Base-by-base conservation (phyloP, 2,888 invertebrate genomes). In the Nycteola revayana region DNA sequence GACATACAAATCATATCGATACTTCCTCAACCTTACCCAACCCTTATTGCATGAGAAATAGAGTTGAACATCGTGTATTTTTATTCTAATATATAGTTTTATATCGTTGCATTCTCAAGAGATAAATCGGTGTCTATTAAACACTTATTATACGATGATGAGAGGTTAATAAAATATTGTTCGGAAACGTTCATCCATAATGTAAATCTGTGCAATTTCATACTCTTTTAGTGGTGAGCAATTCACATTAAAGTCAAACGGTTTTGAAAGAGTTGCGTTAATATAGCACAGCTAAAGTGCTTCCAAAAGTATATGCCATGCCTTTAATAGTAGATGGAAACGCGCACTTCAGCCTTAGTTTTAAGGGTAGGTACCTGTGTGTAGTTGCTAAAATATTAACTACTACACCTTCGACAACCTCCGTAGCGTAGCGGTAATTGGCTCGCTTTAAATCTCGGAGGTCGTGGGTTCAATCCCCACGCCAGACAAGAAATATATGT, bases 81-180 rank as follows among this genome's bases (percentile, higher is more conserved):
- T 28, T 14, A 26, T 22, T 27, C 10, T 25, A n/a, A 1, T 1
- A 7, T 22, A 10, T 4, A 8, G 38, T 32, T 45, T 22, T 10
- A 9, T 40, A 25, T 30, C 36, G 37, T 59, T 44, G 65, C 61
- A 42, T 53, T 58, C 56, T 42, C 44, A 36, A 36, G 55, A 75
- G 75, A 84, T 82, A 82, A 80, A 84, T 84, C 69, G 76, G 67
- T 79, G 76, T 79, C 81, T 81, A 86, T 86, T 84, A 84, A 86
- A 81, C 70, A 74, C 77, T 81, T 85, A 87, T 86, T 87, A 86
- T 81, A 62, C 57, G 65, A 52, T 60, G 64, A 79, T 85, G 76
- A 65, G 68, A 53, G 73, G 81, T 84, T 84, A 82, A 82, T 81
- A 84, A 81, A 85, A 83, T 85, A 85, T 84, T 79, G 82, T 84